Evolutionary conservation across 2,888 invertebrate species (phyloP).

Genomic region (Steinernema scapterisci): DNA sequence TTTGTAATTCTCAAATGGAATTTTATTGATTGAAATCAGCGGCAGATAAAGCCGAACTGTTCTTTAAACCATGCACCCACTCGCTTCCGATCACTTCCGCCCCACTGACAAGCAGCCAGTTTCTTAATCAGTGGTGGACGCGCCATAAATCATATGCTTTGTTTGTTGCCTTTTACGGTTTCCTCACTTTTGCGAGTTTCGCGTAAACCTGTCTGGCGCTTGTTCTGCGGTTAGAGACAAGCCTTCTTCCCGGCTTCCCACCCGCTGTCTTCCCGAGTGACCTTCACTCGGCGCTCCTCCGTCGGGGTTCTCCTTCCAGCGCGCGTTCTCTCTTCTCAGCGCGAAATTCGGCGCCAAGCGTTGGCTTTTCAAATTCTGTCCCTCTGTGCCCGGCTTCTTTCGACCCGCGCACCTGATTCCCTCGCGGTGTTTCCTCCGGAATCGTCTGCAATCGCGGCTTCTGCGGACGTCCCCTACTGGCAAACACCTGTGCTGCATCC

Average conservation of each 20-base stretch:
- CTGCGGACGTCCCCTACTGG: neutral
- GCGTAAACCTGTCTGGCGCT: too few relatives aligned
- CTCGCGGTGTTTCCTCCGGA: neutral
- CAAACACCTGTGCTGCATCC: neutral
- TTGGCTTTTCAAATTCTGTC: neutral
- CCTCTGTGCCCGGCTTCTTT: neutral
- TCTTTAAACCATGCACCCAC: too few relatives aligned
- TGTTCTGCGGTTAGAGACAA: too few relatives aligned
- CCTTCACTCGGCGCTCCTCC: neutral
- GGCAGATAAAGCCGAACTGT: too few relatives aligned
- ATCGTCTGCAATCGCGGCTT: neutral
- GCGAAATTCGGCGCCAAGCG: conserved; percentile 20
- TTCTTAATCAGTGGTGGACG: too few relatives aligned
- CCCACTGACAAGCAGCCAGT: too few relatives aligned
- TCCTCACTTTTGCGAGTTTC: too few relatives aligned
- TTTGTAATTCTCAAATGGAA: neutral
- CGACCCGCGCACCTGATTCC: neutral
- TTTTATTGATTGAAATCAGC: neutral
- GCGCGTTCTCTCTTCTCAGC: neutral
- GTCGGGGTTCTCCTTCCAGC: conserved; percentile 3
- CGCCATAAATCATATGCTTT: neutral
- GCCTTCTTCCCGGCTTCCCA: neutral
- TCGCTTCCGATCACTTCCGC: too few relatives aligned
- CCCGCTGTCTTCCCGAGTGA: neutral
- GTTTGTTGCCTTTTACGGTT: neutral